These are phyloP conservation scores for Psettodes erumei DNA, from an alignment of 2,113 vertebrate genomes.

Conservation along the genomic window DNA sequence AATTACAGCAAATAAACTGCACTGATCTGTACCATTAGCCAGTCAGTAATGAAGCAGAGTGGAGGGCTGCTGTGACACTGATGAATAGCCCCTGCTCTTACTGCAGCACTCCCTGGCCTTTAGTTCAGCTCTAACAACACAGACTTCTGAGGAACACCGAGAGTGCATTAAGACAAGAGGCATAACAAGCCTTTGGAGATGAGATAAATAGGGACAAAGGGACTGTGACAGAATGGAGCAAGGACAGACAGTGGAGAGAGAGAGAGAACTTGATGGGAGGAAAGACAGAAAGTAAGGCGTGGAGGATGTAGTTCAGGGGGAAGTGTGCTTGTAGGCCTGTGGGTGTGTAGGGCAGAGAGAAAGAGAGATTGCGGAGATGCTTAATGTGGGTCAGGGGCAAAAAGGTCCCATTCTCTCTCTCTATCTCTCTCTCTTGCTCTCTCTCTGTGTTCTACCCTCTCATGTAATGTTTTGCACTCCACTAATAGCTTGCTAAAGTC, in stretches of 20 bases:
- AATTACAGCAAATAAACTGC: constrained; percentile 81
- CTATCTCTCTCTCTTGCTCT: not conserved
- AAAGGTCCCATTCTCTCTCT: constrained; percentile 13
- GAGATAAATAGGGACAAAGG: constrained; percentile 62
- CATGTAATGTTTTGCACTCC: constrained; percentile 49
- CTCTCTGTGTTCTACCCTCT: constrained; percentile 14
- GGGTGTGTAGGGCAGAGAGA: constrained; percentile 28
- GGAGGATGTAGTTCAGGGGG: not conserved
- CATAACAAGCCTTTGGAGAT: constrained; percentile 59
- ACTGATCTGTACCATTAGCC: constrained; percentile 79
- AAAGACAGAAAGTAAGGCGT: not conserved
- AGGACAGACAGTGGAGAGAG: constrained; percentile 10
- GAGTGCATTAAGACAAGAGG: constrained; percentile 59
- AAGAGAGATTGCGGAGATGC: constrained; percentile 43
- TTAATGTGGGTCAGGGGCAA: constrained; percentile 68
- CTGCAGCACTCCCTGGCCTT: constrained; percentile 63
- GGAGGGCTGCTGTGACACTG: constrained; percentile 73
- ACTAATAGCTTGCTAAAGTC: constrained; percentile 56
- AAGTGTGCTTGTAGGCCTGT: constrained; percentile 39
- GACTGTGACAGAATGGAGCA: constrained; percentile 26
- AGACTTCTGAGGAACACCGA: constrained; percentile 46
- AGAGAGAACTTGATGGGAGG: constrained; percentile 1
- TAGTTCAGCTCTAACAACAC: constrained; percentile 52
- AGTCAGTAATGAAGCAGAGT: constrained; percentile 73
- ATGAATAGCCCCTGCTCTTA: constrained; percentile 68